Evolutionary conservation across 2,797 vertebrate genomes (phyloP), one percentile per base, ranked within the genome.

Genomic region (Gambelia wislizenii): DNA sequence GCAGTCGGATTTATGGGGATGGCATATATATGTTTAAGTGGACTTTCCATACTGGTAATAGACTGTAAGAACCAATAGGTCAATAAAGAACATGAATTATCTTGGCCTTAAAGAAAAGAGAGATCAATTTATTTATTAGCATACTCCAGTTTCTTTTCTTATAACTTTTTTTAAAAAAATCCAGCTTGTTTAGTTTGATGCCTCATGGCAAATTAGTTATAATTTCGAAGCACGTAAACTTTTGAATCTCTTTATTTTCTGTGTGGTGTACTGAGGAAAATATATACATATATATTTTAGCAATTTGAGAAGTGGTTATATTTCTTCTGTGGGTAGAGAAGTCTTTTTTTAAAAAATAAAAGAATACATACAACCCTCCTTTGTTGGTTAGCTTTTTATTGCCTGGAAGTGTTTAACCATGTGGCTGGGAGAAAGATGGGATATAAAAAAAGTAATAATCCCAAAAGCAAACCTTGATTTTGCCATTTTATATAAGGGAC

Each of bases 201-300:
- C 36, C 61, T 84, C 25, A 18, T 70, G 49, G 6, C 39, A 64
- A 79, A 54, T 83, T 39, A 83, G 18, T 27, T 76, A 30, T 47
- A 39, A 42, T 1, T 59, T 59, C 22, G n/a, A n/a, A n/a, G n/a
- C n/a, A n/a, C n/a, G n/a, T n/a, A n/a, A n/a, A 78, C 20, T 27
- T 20, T 13, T 8, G 33, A 85, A 79, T 70, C 54, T 79, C 25
- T 54, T 84, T 47, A 36, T 89, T 89, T 85, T 52, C n/a, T 89
- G 82, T 42, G 56, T 59, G 69, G 14, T 70, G 16, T 42, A 54
- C 8, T 80, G 33, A 30, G 56, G 39, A 20, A 69, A 25, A 33
- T 4, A 25, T 20, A 22, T 6, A 5, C 20, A 5, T 22, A 6
- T 59, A 59, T 87, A 70, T 87, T 87, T 88, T 84, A 89, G 49